A percentile compares a stretch with the other conserved stretches of the same genome.
Evolutionary conservation across 2,113 vertebrate genomes (phyloP).

Genomic region (Malurus elegans): DNA sequence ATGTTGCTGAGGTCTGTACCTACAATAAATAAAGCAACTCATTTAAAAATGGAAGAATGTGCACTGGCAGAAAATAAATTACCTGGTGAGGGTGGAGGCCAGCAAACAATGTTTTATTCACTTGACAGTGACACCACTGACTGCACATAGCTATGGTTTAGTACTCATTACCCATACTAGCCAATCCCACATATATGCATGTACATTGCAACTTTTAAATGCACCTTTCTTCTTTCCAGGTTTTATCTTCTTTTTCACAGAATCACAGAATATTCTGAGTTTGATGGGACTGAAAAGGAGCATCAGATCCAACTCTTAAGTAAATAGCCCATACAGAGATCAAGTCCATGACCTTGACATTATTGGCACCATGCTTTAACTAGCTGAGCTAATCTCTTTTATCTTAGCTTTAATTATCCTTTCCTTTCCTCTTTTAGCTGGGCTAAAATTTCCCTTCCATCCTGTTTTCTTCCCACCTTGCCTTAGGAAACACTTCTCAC

Average conservation of each 20-base stretch:
- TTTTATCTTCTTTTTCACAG: neutral
- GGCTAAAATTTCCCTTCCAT: neutral
- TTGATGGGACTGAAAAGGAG: neutral
- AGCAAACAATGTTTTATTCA: neutral
- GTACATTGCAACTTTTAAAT: neutral
- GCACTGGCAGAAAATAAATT: neutral
- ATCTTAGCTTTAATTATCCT: neutral
- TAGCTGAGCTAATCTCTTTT: neutral
- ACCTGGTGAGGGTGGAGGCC: neutral
- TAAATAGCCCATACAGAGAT: accelerated
- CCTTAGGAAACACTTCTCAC: neutral
- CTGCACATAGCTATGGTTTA: neutral
- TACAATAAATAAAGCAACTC: neutral
- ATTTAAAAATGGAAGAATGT: neutral
- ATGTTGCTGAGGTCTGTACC: neutral
- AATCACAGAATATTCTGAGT: neutral
- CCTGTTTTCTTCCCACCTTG: neutral
- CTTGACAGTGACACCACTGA: neutral
- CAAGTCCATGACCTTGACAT: neutral
- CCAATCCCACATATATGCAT: neutral
- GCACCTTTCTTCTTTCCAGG: neutral
- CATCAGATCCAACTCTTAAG: neutral
- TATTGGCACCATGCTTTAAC: neutral
- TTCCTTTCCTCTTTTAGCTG: neutral
- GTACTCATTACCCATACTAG: neutral